Base-by-base conservation (phyloP, 1,140 invertebrate genomes). In the Euwallacea fornicatus region DNA sequence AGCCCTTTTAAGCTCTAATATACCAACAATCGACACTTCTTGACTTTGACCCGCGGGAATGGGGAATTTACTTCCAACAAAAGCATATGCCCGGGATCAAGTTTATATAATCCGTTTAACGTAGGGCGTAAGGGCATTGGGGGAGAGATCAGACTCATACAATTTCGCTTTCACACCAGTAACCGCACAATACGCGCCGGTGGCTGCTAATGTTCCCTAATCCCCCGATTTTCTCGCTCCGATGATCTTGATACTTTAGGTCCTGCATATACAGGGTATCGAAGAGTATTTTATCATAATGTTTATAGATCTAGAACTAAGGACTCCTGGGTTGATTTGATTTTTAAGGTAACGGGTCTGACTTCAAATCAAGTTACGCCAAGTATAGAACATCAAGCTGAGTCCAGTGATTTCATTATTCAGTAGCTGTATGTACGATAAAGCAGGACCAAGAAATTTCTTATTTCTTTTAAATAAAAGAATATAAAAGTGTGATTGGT, bases 161-260 rank as follows among this genome's bases (percentile, higher is more conserved):
- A 42, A 59, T 69, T 21, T 69, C 67, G 67, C 67, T 69, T 69
- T 69, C 67, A 69, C 67, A 69, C 67, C 67, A 69, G 67, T 55
- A 69, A 69, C 67, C 67, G 42, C 67, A 69, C 67, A 69, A 69
- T 69, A 69, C 67, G 67, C 67, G 47, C 67, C 67, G 59, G 67
- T 69, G 67, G 67, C 67, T 69, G 67, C 67, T 69, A 69, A 69
- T 69, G 67, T 69, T 69, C 59, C 67, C 13, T 69, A 69, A 69
- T 69, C 67, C 67, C 59, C 59, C 67, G 67, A 69, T 69, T 69
- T 61, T 69, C 59, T 61, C 67, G 58, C 33, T 62, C 47, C 67
- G 59, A 61, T 69, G 67, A 11, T 46, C 58, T 62, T 62, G 67
- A 69, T 69, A 69, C 47, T 43, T 69, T 69, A 58, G 58, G 65